Evolutionary conservation across 2,888 invertebrate species (phyloP).

Genomic region (Callosobruchus maculatus): DNA sequence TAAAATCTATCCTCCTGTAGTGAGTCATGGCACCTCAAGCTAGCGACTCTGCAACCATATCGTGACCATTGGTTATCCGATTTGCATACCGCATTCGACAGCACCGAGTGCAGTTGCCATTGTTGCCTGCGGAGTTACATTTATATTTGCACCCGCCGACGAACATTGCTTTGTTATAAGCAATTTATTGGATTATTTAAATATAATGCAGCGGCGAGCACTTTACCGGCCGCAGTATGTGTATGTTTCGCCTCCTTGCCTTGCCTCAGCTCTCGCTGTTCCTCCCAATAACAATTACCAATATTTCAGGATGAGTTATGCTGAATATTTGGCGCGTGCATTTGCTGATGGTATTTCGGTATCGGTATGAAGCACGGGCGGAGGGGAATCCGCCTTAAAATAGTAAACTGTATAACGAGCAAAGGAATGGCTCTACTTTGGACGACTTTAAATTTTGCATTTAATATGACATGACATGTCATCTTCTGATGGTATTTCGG

Average conservation of each 20-base stretch:
- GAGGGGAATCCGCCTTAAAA: not conserved
- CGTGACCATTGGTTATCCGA: slow-evolving; percentile 30
- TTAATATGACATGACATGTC: no score
- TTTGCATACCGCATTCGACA: slow-evolving; percentile 36
- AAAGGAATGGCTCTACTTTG: no score
- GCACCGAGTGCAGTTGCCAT: slow-evolving; percentile 30
- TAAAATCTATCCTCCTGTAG: no score
- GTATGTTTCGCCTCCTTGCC: slow-evolving; percentile 1
- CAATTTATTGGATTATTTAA: slow-evolving; percentile 47
- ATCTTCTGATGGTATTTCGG: not conserved
- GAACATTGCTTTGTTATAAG: slow-evolving; percentile 47
- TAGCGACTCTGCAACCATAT: slow-evolving; percentile 6
- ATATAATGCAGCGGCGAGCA: slow-evolving; percentile 26
- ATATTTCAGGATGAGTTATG: not conserved
- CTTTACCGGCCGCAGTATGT: slow-evolving; percentile 8
- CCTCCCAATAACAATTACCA: not conserved
- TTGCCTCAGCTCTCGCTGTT: not conserved
- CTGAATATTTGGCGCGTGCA: not conserved
- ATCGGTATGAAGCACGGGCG: not conserved
- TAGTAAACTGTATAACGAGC: no score
- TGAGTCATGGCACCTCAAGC: not conserved
- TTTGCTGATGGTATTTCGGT: not conserved
- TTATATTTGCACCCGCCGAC: slow-evolving; percentile 41
- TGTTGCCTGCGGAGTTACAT: slow-evolving; percentile 44
- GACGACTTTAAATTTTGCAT: no score